A percentile compares a stretch with the other conserved stretches of the same genome.
These are phyloP conservation scores for Orestias chungarensis DNA, from an alignment of 2,797 vertebrate genomes.

Conservation along the genomic window DNA sequence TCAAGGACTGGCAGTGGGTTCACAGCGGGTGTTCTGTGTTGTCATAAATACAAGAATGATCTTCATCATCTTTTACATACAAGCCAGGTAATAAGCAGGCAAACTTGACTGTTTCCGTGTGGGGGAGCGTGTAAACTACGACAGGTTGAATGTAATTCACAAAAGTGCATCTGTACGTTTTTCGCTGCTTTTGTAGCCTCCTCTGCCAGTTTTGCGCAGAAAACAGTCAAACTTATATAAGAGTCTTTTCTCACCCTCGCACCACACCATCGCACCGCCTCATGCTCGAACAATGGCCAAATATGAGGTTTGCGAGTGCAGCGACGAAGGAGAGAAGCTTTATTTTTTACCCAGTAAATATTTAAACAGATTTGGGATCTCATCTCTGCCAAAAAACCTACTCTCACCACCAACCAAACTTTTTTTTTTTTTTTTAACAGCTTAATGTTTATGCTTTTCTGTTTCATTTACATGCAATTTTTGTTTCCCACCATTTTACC, in stretches of 20 bases:
- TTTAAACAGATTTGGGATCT: conserved; percentile 22
- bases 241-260: conserved; percentile 45
- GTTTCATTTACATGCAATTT: not conserved
- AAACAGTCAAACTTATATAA: conserved; percentile 55
- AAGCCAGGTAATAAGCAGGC: conserved; percentile 4
- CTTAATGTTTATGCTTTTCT: not conserved
- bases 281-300: conserved; percentile 47
- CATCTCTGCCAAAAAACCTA: not conserved
- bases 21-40: conserved; percentile 31
- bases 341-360: conserved; percentile 41
- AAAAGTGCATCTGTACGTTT: not conserved
- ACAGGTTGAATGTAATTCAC: not conserved
- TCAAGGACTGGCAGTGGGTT: conserved; percentile 25
- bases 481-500: not conserved
- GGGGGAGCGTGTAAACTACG: conserved; percentile 10
- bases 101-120: not conserved
- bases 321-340: conserved; percentile 16
- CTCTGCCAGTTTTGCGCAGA: conserved; percentile 19
- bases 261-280: conserved; percentile 31
- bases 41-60: conserved; percentile 42
- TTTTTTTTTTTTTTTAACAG: not conserved
- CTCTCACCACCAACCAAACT: not conserved
- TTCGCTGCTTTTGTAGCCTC: conserved; percentile 6
- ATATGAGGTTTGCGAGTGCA: conserved; percentile 18
- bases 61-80: conserved; percentile 27